A percentile compares a stretch with the other conserved stretches of the same genome.
Evolutionary conservation across 2,888 invertebrate genomes (phyloP).

Genomic region (Epinotia demarniana): DNA sequence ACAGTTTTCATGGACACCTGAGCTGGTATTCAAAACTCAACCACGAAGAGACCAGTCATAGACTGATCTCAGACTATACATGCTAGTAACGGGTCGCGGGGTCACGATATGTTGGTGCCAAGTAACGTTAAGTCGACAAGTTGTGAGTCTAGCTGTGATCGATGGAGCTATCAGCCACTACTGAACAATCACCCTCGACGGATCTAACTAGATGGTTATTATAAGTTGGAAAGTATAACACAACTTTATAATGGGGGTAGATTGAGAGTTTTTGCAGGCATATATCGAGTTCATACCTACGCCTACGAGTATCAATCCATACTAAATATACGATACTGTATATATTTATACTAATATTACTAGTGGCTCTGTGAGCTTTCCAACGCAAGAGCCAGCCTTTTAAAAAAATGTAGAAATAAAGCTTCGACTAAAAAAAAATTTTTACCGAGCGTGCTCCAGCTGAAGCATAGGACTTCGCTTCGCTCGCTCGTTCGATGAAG

Average conservation of each 20-base stretch:
- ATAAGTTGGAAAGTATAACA: slow-evolving; percentile 33
- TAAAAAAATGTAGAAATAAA: no score
- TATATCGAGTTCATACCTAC: not conserved
- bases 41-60: not conserved
- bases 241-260: slow-evolving; percentile 25
- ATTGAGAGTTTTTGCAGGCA: slow-evolving; percentile 17
- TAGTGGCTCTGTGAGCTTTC: no score
- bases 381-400: no score
- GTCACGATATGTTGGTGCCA: not conserved
- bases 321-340: no score
- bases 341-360: no score
- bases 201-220: slow-evolving; percentile 35
- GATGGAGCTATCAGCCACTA: slow-evolving; percentile 41
- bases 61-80: not conserved
- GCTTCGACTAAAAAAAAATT: no score
- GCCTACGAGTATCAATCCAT: no score
- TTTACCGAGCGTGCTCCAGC: no score
- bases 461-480: no score
- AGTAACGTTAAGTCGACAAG: not conserved
- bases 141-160: slow-evolving; percentile 24
- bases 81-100: not conserved
- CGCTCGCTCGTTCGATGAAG: no score
- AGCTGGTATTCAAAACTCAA: not conserved
- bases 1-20: not conserved
- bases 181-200: slow-evolving; percentile 40